phyloP scores from a whole-genome alignment of 2,888 invertebrate species.

The Dicranocentrus wangi region DNA sequence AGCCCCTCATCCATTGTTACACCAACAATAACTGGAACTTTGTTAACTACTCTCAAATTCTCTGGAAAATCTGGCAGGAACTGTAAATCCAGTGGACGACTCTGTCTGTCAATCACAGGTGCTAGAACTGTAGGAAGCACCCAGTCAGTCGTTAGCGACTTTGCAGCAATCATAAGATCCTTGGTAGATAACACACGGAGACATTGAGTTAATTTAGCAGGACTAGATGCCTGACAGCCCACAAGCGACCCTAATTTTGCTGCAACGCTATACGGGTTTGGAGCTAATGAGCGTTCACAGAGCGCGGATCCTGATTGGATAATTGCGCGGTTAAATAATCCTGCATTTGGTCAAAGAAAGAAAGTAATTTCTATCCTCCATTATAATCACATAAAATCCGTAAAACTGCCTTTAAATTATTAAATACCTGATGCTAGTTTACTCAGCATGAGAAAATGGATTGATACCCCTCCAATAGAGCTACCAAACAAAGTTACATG shows the following conservation, averaged over 20 bases:
- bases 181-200: conserved; percentile 23
- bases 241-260: conserved; percentile 38
- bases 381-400: too few species aligned
- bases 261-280: conserved; percentile 55
- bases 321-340: conserved; percentile 63
- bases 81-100: neutral
- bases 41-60: conserved; percentile 31
- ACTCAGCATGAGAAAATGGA: conserved; percentile 54
- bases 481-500: conserved; percentile 61
- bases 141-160: conserved; percentile 20
- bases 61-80: conserved; percentile 52
- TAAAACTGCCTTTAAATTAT: too few species aligned
- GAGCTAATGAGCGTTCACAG: conserved; percentile 61
- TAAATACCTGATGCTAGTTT: conserved; percentile 37
- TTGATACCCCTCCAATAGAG: conserved; percentile 59
- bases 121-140: conserved; percentile 38
- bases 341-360: conserved; percentile 16
- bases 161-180: conserved; percentile 53
- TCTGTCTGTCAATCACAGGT: conserved; percentile 47
- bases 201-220: conserved; percentile 25
- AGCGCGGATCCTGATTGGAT: conserved; percentile 60
- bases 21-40: conserved; percentile 64
- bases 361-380: too few species aligned
- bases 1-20: conserved; percentile 65
- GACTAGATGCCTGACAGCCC: conserved; percentile 31